Base-by-base conservation (phyloP, 2,888 invertebrate species). In the Acronicta alni region DNA sequence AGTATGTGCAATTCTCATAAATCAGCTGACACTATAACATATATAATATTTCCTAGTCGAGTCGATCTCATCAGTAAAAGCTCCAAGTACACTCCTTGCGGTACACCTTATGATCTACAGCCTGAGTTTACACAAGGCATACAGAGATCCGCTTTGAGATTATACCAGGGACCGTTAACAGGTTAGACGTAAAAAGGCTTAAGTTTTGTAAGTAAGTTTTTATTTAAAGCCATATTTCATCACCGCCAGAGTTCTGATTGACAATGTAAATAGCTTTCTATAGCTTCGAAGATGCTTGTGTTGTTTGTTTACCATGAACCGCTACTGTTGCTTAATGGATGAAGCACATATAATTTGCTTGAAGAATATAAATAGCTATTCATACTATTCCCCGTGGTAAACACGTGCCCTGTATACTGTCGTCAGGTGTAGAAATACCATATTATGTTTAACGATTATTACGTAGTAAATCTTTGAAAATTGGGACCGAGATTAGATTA, bases 271-370 rank as follows among this genome's bases (percentile, higher is more conserved):
- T 66, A 32, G 57, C 44, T 60, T 45, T 75, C 71, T 76, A 44
- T 67, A 70, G 70, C 63, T 72, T 52, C 42, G 38, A 72, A 72
- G 44, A 59, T 72, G 76, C 75, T 80, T 75, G 78, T 77, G 77
- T 75, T 81, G 79, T 83, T 84, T 83, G 80, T 85, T 82, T 83
- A 84, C 80, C 78, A 80, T 70, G 77, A 73, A 80, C 79, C 75
- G 86, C 87, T 88, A 87, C 87, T 87, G 83, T 85, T 88, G 88
- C 81, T 84, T 90, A 87, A 90, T 86, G 84, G 85, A 88, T 87
- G 84, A 84, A 80, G 79, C 82, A 81, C 75, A 76, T 79, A 81
- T 79, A 69, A 84, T 75, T 81, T 74, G 77, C 77, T 75, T 76
- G 79, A 77, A 83, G 86, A 83, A 88, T 89, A 86, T 87, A 88